Percentiles rank a stretch among this genome's conserved stretches.
Conservation (phyloP, 2,113 vertebrate species). For the Sceloporus undulatus region DNA sequence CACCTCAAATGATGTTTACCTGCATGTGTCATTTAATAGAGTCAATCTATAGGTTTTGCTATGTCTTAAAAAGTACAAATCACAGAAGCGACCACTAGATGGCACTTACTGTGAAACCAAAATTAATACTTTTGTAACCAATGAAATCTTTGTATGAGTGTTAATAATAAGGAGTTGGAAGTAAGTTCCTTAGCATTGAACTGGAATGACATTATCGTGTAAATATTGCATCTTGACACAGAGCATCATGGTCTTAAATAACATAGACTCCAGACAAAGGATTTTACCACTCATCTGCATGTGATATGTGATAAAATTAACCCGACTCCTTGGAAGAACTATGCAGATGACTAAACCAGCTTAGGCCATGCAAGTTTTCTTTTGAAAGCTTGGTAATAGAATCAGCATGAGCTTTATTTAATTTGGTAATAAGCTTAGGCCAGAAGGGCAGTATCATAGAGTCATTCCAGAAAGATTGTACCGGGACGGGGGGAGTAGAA, state of each 20-base stretch:
- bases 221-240: neutral
- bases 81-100: constrained; percentile 6
- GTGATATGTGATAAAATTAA: neutral
- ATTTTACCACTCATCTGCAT: neutral
- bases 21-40: neutral
- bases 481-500: too few species aligned
- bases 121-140: neutral
- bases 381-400: neutral
- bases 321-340: neutral
- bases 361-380: neutral
- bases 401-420: neutral
- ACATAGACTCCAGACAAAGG: neutral
- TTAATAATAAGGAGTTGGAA: neutral
- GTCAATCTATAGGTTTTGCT: neutral
- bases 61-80: neutral
- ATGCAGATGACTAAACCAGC: neutral
- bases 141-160: neutral
- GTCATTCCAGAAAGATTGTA: neutral
- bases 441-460: neutral
- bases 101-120: neutral
- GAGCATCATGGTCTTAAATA: neutral
- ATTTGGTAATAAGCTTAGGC: neutral
- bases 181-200: neutral
- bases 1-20: neutral
- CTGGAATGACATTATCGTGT: neutral